These are phyloP conservation scores for Moxostoma hubbsi DNA, from an alignment of 2,797 vertebrate genomes.

Conservation along the genomic window DNA sequence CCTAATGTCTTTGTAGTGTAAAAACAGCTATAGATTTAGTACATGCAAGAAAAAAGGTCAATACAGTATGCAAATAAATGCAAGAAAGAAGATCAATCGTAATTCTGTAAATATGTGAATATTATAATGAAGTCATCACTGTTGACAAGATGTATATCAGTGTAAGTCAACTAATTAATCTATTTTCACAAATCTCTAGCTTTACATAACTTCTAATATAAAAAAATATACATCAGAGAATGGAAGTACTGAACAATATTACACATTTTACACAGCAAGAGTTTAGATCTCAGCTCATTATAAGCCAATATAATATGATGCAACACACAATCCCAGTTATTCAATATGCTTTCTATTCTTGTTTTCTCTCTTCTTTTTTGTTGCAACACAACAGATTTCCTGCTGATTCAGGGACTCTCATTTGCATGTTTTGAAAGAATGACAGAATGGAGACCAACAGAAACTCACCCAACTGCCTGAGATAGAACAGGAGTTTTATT, in stretches of 20 bases:
- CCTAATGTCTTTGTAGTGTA: not conserved
- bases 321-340: not conserved
- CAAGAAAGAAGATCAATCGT: not conserved
- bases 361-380: conserved; percentile 5
- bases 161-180: not conserved
- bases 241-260: not conserved
- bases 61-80: not conserved
- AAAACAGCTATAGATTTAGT: not conserved
- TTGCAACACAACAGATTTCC: conserved; percentile 8
- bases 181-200: not conserved
- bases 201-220: not conserved
- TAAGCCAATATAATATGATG: conserved; percentile 6
- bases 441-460: conserved; percentile 24
- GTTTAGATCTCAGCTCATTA: not conserved
- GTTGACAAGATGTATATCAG: too few species aligned
- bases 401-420: conserved; percentile 23
- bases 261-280: conserved; percentile 1
- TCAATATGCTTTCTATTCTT: not conserved
- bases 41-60: not conserved
- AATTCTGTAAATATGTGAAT: not conserved
- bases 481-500: conserved; percentile 17
- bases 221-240: not conserved
- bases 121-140: not conserved
- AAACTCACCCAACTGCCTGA: conserved; percentile 15
- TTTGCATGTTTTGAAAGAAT: conserved; percentile 41